Base-by-base conservation (phyloP, 2,113 vertebrate genomes). In the Atrichornis clamosus region DNA sequence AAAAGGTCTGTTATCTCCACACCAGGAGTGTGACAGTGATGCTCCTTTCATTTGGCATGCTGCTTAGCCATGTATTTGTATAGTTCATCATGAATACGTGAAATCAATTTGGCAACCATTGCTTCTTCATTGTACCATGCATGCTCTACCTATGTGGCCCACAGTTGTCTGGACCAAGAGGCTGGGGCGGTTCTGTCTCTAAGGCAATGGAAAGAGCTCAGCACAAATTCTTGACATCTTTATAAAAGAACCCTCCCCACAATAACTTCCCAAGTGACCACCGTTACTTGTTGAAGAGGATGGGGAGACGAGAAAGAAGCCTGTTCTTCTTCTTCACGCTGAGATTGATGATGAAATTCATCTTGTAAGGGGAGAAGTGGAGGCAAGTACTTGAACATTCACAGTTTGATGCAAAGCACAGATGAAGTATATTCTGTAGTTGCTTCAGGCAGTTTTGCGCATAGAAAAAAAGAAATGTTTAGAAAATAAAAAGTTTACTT, bases 401-500 rank as follows among this genome's bases (percentile, higher is more conserved):
- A 98, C 97, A 98, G 98, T 98, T 98, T 98, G 98, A 98, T 98
- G 98, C 98, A 98, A 98, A 98, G 98, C 98, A 98, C 97, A 98
- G 97, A 98, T 94, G 98, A 98, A 98, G 92, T 97, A 98, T 97
- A 98, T 97, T 97, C 98, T 98, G 97, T 97, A 98, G 97, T 97
- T 98, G 98, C 98, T 98, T 98, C 98, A 99, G 98, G 98, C 98
- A 98, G 98, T 98, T 98, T 97, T 97, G 98, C 97, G 97, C 98
- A 98, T 98, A 98, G 98, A 98, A 98, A 98, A 98, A 97, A 98
- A 98, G 97, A 98, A 98, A 98, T 98, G 97, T 97, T 98, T 98
- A 99, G 98, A 99, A 99, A 99, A 99, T 98, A 97, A 97, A 98
- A 97, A 97, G 97, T 98, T 97, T 97, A 97, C 95, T 98, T 98